phyloP scores from a whole-genome alignment of 2,888 invertebrate genomes.

The Junonia oenone region DNA sequence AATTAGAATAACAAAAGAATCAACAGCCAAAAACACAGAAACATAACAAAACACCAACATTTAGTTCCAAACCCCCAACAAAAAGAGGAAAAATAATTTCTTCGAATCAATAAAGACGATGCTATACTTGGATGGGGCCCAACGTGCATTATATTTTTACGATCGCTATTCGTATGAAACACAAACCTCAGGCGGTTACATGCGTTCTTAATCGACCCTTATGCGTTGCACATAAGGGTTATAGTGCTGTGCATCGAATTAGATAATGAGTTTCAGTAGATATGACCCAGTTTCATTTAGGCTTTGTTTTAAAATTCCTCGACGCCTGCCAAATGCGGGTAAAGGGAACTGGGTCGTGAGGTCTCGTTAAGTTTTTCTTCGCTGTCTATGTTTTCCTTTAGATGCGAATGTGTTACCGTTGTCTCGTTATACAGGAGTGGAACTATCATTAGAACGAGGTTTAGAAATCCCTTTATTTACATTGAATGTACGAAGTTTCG shows the following conservation, averaged over 20 bases:
- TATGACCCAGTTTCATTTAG: slow-evolving; percentile 37
- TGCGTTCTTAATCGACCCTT: slow-evolving; percentile 10
- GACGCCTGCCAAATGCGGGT: slow-evolving; percentile 54
- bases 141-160: slow-evolving; percentile 40
- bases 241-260: slow-evolving; percentile 15
- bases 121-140: slow-evolving; percentile 33
- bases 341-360: slow-evolving; percentile 43
- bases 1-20: background rate
- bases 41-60: background rate
- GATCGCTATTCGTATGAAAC: slow-evolving; percentile 34
- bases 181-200: slow-evolving; percentile 12
- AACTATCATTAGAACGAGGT: background rate
- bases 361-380: slow-evolving; percentile 23
- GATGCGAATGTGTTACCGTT: background rate
- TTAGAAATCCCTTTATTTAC: background rate
- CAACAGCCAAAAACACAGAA: background rate
- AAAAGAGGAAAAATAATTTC: background rate
- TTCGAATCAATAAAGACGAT: slow-evolving; percentile 10
- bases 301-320: slow-evolving; percentile 57
- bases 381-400: slow-evolving; percentile 21
- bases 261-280: slow-evolving; percentile 20
- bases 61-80: no score
- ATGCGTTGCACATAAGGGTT: slow-evolving; percentile 11
- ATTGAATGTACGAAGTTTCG: background rate
- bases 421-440: slow-evolving; percentile 2